These are phyloP conservation scores for Gisinianus flammeolus DNA, from an alignment of 2,888 invertebrate genomes.

Conservation along the genomic window DNA sequence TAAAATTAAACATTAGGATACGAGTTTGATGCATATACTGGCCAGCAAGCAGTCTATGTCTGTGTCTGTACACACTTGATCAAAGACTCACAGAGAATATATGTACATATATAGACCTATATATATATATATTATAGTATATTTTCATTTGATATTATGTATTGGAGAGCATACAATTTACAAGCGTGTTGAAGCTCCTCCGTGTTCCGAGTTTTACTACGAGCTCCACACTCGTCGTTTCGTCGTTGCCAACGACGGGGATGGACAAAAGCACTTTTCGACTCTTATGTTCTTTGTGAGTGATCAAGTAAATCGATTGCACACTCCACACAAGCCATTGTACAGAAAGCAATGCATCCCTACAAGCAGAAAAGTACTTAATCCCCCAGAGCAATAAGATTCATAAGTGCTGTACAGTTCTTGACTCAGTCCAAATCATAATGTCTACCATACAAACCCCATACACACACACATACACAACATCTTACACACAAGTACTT, in stretches of 20 bases:
- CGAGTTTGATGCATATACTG: no score
- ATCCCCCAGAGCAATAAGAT: constrained; percentile 19
- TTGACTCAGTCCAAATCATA: constrained; percentile 32
- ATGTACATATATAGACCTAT: no score
- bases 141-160: no score
- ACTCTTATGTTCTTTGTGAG: constrained; percentile 17
- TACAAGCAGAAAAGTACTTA: constrained; percentile 31
- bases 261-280: constrained; percentile 23
- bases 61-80: no score
- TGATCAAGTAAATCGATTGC: constrained; percentile 31
- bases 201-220: no score
- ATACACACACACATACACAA: background rate
- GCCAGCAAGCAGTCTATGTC: no score
- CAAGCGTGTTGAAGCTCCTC: background rate
- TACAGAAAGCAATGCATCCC: constrained; percentile 5
- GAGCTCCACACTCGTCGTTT: background rate
- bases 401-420: constrained; percentile 31
- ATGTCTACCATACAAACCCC: background rate
- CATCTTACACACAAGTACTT: background rate
- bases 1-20: no score
- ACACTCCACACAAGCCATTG: constrained; percentile 12
- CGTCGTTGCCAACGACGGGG: background rate
- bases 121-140: no score
- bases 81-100: no score
- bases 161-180: background rate